Evolutionary conservation across 2,888 invertebrate genomes (phyloP).

Genomic region (Steromphala cineraria): DNA sequence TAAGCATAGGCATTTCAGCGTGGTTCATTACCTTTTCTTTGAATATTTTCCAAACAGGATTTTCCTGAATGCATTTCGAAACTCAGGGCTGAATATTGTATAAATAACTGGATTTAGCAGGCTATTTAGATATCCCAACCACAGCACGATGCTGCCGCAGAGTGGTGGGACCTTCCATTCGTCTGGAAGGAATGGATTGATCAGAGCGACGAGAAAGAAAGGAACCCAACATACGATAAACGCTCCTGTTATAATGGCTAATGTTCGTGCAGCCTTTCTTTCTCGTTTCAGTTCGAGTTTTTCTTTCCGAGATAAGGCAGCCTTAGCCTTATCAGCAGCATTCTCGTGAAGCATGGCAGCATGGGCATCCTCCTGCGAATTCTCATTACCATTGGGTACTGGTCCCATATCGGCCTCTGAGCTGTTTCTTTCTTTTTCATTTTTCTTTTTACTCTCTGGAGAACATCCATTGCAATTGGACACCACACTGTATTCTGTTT

Average conservation of each 20-base stretch:
- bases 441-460: constrained; percentile 28
- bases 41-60: constrained; percentile 79
- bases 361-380: background rate
- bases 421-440: constrained; percentile 21
- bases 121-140: constrained; percentile 94
- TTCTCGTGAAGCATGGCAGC: constrained; percentile 14
- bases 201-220: constrained; percentile 92
- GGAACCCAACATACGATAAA: constrained; percentile 96
- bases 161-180: constrained; percentile 50
- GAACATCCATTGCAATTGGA: constrained; percentile 40
- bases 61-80: constrained; percentile 91
- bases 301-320: constrained; percentile 50
- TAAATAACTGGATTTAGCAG: constrained; percentile 95
- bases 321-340: constrained; percentile 42
- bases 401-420: background rate
- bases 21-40: constrained; percentile 22
- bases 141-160: constrained; percentile 78
- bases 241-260: constrained; percentile 86
- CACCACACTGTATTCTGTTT: constrained; percentile 36
- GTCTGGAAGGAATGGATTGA: constrained; percentile 88
- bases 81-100: constrained; percentile 95
- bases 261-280: constrained; percentile 74
- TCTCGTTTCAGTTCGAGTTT: constrained; percentile 74
- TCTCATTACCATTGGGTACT: background rate
- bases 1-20: background rate